Percentiles rank a stretch among this genome's conserved stretches.
These are phyloP conservation scores for Chrysaora quinquecirrha DNA, from an alignment of 30 jellyfish, hydroid and myxozoan species.

Conservation along the genomic window DNA sequence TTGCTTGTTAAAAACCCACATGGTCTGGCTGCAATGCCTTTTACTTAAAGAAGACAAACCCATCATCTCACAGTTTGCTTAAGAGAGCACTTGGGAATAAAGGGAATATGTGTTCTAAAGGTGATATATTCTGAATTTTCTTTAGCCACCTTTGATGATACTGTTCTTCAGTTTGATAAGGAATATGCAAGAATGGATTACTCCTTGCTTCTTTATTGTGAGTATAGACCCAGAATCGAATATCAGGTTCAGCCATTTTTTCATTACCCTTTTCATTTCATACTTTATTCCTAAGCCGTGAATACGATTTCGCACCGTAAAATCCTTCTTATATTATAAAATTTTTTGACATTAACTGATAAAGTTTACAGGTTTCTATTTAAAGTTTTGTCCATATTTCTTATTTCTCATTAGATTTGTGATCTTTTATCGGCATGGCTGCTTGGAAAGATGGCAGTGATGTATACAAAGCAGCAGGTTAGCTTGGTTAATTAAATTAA, in stretches of 20 bases:
- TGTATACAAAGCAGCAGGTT: slow-evolving; percentile 26
- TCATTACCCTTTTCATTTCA: neutral
- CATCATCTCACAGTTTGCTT: neutral
- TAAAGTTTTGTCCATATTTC: neutral
- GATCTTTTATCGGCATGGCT: slow-evolving; percentile 44
- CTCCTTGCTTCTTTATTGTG: slow-evolving; percentile 35
- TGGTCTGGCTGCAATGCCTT: too few species aligned
- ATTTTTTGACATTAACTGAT: too few species aligned
- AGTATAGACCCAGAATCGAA: neutral
- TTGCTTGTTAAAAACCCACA: too few species aligned
- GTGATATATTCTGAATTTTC: too few species aligned
- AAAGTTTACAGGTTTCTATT: neutral
- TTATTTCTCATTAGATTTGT: slow-evolving; percentile 24
- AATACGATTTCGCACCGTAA: too few species aligned
- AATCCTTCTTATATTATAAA: neutral
- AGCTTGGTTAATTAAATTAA: neutral
- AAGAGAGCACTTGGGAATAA: neutral
- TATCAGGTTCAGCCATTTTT: neutral
- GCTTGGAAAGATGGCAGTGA: slow-evolving; percentile 37
- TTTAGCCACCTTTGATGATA: slow-evolving; percentile 76
- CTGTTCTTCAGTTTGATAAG: slow-evolving; percentile 25
- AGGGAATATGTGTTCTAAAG: neutral
- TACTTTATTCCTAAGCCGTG: too few species aligned
- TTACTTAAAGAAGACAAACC: too few species aligned
- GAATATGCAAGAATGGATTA: neutral